Base-by-base conservation (phyloP, 1,140 invertebrate species). In the Eurosta solidaginis region DNA sequence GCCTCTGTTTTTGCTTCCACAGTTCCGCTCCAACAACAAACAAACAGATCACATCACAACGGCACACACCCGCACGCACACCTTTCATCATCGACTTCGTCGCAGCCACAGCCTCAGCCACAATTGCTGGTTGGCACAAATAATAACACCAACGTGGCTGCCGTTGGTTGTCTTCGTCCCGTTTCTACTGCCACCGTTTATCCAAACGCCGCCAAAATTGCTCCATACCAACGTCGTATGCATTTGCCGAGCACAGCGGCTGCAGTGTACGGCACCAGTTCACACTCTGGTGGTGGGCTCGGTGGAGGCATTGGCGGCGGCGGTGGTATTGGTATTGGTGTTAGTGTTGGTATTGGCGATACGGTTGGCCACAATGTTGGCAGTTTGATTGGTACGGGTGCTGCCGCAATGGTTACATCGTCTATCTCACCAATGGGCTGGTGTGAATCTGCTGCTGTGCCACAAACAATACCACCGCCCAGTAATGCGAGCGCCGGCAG, bases 401-500 rank as follows among this genome's bases (percentile, higher is more conserved):
- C 59, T 74, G 63, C 50, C 63, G 73, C 76, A 50, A 77, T 77
- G 76, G 52, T 54, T 6, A 68, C 76, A 27, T 77, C 76, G n/a
- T 77, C 50, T 40, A 47, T 36, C 20, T 77, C 76, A 22, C 76
- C 76, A 5, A 63, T 52, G 27, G 52, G 20, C 40, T 77, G 76
- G 76, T 74, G 73, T 45, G 73, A 47, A 33, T 50, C 52, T 22
- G 45, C 52, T 4, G 36, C 74, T 52, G 47, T 52, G 50, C 76
- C 76, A 44, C 29, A 77, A 50, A 9, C 50, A 20, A 14, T 68
- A n/a, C 59, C n/a, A n/a, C 44, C 73, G 7, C 40, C 84, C 22
- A 86, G 85, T 49, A 85, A 81, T 20, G 83, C 84, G 78, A 86
- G 85, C 59, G 80, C 84, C 22, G 83, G 85, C 73, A 86, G 85